Evolutionary conservation across 2,797 vertebrate genomes (phyloP), one percentile per base, ranked within the genome.

Genomic region (Sebastes variabilis): DNA sequence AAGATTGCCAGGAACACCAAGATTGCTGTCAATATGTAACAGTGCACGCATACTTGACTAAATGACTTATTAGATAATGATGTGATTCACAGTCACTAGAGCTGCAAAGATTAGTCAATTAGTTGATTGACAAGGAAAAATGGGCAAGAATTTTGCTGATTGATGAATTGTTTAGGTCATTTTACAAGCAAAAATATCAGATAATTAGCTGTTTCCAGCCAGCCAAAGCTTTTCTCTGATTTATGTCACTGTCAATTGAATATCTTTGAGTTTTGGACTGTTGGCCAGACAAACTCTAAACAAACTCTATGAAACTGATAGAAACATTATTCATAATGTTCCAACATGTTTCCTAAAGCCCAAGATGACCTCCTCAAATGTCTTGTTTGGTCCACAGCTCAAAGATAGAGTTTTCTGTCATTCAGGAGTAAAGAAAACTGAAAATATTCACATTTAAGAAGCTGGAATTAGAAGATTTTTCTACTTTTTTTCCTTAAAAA

Each of bases 51-150:
- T 12, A 52, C 22, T 68, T 59, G n/a, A 24, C 25, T 55, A 5
- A 72, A 49, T 62, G 11, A 27, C 36, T 56, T 55, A 27, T 52
- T 20, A 38, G 60, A 56, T 16, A 74, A n/a, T 59, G 29, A 78
- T 67, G 60, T 52, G 52, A 59, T 27, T 76, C 4, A 38, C n/a
- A 66, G 29, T 76, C 49, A 54, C 3, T 14, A 1, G 32, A 36
- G 12, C 12, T 24, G 32, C 30, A 34, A 64, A 36, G n/a, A 64
- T 22, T 8, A 62, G 30, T 62, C 16, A 18, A 60, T 29, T 30
- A 34, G 29, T 62, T 22, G 6, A n/a, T 22, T 20, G 20, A 34
- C 30, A 7, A 7, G 11, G 32, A n/a, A n/a, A 61, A 0, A 2
- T 22, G 8, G 12, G 0, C 4, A 20, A 29, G 14, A 0, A 58